Base-by-base conservation (phyloP, 2,888 invertebrate species). In the Beris morrisii region DNA sequence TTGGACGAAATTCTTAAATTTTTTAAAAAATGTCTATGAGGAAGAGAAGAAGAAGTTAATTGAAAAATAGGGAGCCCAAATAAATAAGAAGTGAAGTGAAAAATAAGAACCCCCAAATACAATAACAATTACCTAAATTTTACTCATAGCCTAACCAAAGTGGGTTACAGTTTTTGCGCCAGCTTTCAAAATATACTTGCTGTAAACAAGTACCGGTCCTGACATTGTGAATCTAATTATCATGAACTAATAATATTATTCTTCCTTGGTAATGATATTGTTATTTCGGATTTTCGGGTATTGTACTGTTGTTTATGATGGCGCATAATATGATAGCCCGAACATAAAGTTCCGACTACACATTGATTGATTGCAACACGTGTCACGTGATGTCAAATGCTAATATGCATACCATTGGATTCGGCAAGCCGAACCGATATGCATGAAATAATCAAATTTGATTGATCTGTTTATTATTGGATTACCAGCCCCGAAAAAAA, bases 371-470 rank as follows among this genome's bases (percentile, higher is more conserved):
- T 68, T 68, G 65, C 68, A 63, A 50, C 52, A 43, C 63, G 50
- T 57, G 52, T 68, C 65, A 63, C 63, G 52, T 28, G 50, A 50
- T 68, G 65, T 61, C 68, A 66, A 66, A 65, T 58, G 65, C 58
- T 66, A 68, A 68, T 68, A 61, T 56, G 55, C 22, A 22, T 22
- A 22, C 38, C 9, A 54, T 13, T 38, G 13, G 46, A 9, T 44
- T 44, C 22, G 48, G 12, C 48, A 22, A 15, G n/a, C 2, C 48
- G 48, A 48, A 48, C n/a, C 6, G 15, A 22, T 68, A 65, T 68
- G 57, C 68, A 65, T 66, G 65, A 68, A 65, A 66, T 66, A 66
- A 68, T 66, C 65, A 67, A 67, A 65, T 67, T 66, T 67, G 69
- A 69, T 67, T 67, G 69, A 67, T 67, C 52, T 56, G 63, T 66